Evolutionary conservation across 1,140 invertebrate species (phyloP).

Genomic region (Panagrolaimus sp.): DNA sequence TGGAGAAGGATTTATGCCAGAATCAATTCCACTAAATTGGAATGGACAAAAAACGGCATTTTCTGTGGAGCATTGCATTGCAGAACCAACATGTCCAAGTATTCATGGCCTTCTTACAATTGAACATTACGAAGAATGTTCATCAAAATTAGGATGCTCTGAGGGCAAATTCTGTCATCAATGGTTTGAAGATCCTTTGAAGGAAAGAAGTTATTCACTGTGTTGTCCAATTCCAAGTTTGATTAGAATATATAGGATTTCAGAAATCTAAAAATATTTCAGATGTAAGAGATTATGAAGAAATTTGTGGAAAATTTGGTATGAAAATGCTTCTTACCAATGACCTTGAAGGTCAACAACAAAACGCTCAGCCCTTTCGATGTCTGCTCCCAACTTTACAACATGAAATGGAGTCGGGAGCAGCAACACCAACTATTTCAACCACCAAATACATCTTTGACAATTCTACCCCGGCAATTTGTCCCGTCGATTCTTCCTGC

Average conservation of each 20-base stretch:
- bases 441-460: not conserved
- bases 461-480: not conserved
- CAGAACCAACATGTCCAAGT: not conserved
- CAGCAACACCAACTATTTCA: not conserved
- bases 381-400: conserved; percentile 8
- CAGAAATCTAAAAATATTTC: not conserved
- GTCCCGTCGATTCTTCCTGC: not conserved
- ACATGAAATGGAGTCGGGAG: not conserved
- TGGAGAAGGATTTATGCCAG: not conserved
- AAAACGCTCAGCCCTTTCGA: conserved; percentile 7
- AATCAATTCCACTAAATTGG: not conserved
- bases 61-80: conserved; percentile 6
- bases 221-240: conserved; percentile 8
- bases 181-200: conserved; percentile 1
- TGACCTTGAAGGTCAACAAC: not conserved
- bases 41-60: no score
- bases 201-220: not conserved
- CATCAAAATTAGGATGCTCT: not conserved
- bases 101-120: not conserved
- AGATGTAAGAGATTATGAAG: not conserved
- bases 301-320: conserved; percentile 13
- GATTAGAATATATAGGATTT: not conserved
- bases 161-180: not conserved
- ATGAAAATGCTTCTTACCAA: conserved; percentile 16
- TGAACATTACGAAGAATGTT: not conserved